These are phyloP conservation scores for Sigmodon hispidus DNA, from an alignment of 2,113 vertebrate species.

Conservation along the genomic window DNA sequence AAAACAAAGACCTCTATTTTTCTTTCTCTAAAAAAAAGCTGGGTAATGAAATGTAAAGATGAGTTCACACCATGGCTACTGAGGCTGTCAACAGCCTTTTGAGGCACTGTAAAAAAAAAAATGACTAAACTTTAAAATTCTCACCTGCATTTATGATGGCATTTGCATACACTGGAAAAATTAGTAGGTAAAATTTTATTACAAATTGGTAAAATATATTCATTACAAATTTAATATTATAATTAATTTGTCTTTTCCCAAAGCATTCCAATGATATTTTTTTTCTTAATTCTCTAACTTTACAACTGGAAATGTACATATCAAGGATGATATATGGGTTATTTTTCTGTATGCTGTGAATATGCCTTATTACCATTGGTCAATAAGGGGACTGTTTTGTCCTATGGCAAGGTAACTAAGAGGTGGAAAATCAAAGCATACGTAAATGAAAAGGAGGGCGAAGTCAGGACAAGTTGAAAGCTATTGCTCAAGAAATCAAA, in stretches of 20 bases:
- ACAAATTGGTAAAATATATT: neutral
- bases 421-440: too few relatives aligned
- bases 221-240: neutral
- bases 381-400: too few relatives aligned
- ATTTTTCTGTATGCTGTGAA: too few relatives aligned
- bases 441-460: too few relatives aligned
- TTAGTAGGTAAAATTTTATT: neutral
- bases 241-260: neutral
- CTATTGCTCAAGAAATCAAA: too few relatives aligned
- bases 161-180: constrained; percentile 56
- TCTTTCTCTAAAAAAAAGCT: constrained; percentile 63
- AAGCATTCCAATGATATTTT: neutral
- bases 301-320: neutral
- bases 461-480: too few relatives aligned
- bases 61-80: constrained; percentile 43
- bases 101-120: too few relatives aligned
- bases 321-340: neutral
- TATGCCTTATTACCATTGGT: too few relatives aligned
- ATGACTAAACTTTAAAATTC: neutral
- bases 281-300: neutral
- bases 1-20: constrained; percentile 60
- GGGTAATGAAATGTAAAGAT: constrained; percentile 70
- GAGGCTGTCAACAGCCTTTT: constrained; percentile 62
- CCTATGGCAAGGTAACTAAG: too few relatives aligned
- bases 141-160: neutral